Evolutionary conservation across 2,113 vertebrate species (phyloP).

Genomic region (Leucopternis melanops): DNA sequence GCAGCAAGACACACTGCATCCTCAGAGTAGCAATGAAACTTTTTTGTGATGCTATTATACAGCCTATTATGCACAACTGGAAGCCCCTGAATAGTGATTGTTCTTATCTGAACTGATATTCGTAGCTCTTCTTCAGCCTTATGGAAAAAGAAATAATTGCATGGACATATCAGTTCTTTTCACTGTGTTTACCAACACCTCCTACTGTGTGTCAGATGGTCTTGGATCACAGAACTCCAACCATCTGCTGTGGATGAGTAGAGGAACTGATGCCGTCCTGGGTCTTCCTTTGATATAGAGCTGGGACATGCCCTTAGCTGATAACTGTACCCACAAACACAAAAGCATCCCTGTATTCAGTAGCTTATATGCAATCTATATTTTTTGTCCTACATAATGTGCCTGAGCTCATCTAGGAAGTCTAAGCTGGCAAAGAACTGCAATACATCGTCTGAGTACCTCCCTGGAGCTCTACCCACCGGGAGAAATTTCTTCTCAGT

Average conservation of each 20-base stretch:
- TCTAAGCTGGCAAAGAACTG: neutral
- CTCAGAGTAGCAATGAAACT: neutral
- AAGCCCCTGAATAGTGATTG: neutral
- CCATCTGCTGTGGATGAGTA: neutral
- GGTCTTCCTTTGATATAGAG: neutral
- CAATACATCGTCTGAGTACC: neutral
- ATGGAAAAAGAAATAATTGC: too few relatives aligned
- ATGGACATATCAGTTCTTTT: too few relatives aligned
- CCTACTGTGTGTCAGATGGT: too few relatives aligned
- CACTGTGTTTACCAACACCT: too few relatives aligned
- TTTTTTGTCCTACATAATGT: neutral
- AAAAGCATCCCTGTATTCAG: neutral
- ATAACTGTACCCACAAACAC: neutral
- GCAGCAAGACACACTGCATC: neutral
- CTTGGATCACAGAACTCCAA: neutral
- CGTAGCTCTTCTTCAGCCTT: too few relatives aligned
- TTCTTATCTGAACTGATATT: too few relatives aligned
- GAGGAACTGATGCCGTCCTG: neutral
- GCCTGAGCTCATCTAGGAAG: neutral
- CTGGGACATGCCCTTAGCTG: neutral
- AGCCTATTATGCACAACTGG: neutral
- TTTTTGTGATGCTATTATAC: neutral
- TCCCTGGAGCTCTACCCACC: neutral
- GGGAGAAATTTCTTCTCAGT: neutral
- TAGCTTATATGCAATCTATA: neutral